Evolutionary conservation across 2,888 invertebrate species (phyloP), one percentile per base, ranked within the genome.

Genomic region (Aspidiotus destructor): DNA sequence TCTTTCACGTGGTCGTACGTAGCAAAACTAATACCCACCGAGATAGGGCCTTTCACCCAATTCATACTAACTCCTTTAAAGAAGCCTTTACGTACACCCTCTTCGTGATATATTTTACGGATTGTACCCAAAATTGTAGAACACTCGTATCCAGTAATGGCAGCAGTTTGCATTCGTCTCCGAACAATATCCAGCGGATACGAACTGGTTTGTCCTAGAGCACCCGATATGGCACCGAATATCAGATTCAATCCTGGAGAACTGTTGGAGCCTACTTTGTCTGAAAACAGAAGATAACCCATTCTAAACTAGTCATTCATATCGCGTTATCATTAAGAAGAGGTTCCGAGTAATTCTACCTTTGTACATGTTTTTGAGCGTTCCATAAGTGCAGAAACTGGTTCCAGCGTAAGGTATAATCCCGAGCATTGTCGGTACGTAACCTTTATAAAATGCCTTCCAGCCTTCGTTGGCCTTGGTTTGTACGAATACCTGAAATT

Each of bases 11-110:
- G 81, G 78, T 99, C 97, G 78, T 96, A 96, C 0, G 92, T 91
- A 6, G 94, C 90, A 80, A 97, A 99, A 75, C 96, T 96, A 74
- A 98, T 93, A 70, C 98, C 98, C 10, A 90, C 91, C 0, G 91
- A 89, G 64, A 91, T 86, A 8, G 92, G 92, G 0, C 92, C 92
- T 77, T 92, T 92, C 65, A 99, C 87, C 96, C 97, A 99, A 80
- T 99, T 99, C 94, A 99, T 94, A 74, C 92, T 93, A n/a, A 99
- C 84, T 0, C 99, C 99, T 79, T 99, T 99, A 82, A 92, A 99
- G 77, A 97, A 88, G 0, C 98, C 98, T 63, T 85, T 83, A 76
- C 84, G 84, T 41, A 92, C 77, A 42, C 99, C 98, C 78, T 99
- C 98, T 73, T 86, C 85, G 69, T 80, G 82, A 76, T 89, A 88